A percentile compares a stretch with the other conserved stretches of the same genome.
Conservation (phyloP, 1,140 invertebrate genomes). For the Drosophila mayri region DNA sequence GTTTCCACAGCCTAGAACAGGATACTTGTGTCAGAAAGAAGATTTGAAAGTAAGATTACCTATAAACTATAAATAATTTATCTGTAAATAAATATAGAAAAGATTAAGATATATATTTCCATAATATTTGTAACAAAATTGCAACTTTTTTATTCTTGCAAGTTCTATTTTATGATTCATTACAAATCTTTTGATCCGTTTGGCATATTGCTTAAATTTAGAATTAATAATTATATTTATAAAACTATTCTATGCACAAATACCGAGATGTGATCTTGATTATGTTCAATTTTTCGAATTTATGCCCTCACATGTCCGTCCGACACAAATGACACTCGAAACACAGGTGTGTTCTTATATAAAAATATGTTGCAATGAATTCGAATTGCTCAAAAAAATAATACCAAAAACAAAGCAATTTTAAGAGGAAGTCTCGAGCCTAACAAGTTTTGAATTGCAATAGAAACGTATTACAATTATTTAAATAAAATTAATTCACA, state of each 20-base stretch:
- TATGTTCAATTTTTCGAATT: conserved; percentile 14
- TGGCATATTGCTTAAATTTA: neutral
- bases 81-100: neutral
- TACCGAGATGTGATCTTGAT: conserved; percentile 22
- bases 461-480: neutral
- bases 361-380: conserved; percentile 34
- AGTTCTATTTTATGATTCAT: neutral
- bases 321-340: conserved; percentile 37
- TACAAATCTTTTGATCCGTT: too few relatives aligned
- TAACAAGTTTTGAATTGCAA: conserved; percentile 13
- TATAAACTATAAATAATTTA: neutral
- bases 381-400: conserved; percentile 3
- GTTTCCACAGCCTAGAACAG: neutral
- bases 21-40: too few relatives aligned
- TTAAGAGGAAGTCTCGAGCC: conserved; percentile 21
- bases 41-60: too few relatives aligned
- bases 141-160: neutral
- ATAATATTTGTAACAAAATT: too few relatives aligned
- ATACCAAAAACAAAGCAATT: conserved; percentile 7
- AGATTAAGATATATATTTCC: neutral
- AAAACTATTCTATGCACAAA: neutral
- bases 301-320: conserved; percentile 32
- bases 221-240: too few relatives aligned
- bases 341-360: conserved; percentile 45
- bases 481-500: neutral